A percentile compares a stretch with the other conserved stretches of the same genome.
These are phyloP conservation scores for Anniella stebbinsi DNA, from an alignment of 2,797 vertebrate species.

Conservation along the genomic window DNA sequence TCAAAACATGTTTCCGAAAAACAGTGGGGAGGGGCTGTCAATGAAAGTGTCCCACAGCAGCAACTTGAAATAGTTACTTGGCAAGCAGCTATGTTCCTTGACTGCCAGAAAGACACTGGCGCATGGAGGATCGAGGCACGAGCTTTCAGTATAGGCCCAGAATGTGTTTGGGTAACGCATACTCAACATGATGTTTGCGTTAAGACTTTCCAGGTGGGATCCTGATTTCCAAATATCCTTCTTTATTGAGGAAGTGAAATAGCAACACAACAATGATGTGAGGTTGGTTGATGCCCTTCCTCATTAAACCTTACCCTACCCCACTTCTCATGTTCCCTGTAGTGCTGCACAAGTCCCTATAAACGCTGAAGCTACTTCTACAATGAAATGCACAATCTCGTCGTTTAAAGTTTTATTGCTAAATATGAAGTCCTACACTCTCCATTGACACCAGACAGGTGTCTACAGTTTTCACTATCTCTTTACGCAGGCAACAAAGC, in stretches of 20 bases:
- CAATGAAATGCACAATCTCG: too few relatives aligned
- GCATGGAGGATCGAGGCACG: not conserved
- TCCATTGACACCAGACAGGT: too few relatives aligned
- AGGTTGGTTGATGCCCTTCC: not conserved
- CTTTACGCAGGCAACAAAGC: too few relatives aligned
- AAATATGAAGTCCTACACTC: too few relatives aligned
- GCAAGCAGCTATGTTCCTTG: conserved; percentile 8
- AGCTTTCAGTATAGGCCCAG: not conserved
- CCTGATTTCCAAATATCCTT: not conserved
- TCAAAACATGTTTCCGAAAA: conserved; percentile 44
- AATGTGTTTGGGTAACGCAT: conserved; percentile 29
- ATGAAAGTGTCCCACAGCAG: not conserved
- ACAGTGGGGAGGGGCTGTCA: not conserved
- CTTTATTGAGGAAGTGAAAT: not conserved
- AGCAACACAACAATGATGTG: not conserved
- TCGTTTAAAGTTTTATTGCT: too few relatives aligned
- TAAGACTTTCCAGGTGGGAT: conserved; percentile 20
- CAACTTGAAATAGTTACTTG: conserved; percentile 33
- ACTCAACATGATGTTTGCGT: conserved; percentile 5
- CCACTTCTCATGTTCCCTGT: not conserved
- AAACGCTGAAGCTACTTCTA: not conserved
- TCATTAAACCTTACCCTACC: not conserved
- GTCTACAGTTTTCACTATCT: too few relatives aligned
- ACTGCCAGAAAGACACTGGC: conserved; percentile 28
- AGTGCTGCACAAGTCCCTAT: not conserved